phyloP scores from a whole-genome alignment of 37 sponge, comb jelly and placozoan genomes.

The Ianthella basta region DNA sequence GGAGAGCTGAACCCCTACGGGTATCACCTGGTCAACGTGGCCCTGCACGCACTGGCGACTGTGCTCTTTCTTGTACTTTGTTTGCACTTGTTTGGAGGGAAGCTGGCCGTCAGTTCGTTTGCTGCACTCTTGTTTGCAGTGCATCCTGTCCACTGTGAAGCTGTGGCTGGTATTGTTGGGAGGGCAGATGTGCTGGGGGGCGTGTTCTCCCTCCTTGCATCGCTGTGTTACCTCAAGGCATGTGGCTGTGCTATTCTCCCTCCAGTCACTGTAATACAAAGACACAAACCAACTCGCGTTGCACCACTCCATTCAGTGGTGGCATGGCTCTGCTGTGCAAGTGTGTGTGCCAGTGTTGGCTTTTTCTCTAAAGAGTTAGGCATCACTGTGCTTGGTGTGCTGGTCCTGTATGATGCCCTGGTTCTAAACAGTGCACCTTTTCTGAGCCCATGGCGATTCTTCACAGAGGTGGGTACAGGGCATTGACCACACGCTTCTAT shows the following conservation, averaged over 20 bases:
- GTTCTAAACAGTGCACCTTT: not conserved
- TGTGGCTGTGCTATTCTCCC: not conserved
- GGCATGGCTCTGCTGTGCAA: conserved; percentile 18
- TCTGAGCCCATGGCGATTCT: not conserved
- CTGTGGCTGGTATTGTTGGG: conserved; percentile 89
- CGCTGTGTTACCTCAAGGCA: conserved; percentile 55
- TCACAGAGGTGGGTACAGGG: conserved; percentile 11
- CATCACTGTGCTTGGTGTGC: conserved; percentile 70
- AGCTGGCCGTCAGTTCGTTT: not conserved
- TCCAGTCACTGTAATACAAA: conserved; percentile 1
- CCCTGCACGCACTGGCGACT: conserved; percentile 61
- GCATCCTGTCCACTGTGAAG: conserved; percentile 97
- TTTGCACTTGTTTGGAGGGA: conserved; percentile 21
- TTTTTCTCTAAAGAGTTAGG: conserved; percentile 82
- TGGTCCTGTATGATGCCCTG: conserved; percentile 53
- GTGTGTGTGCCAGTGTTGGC: conserved; percentile 21
- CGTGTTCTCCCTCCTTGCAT: conserved; percentile 77
- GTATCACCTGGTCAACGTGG: conserved; percentile 77
- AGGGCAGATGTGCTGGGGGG: conserved; percentile 80
- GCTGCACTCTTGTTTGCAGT: conserved; percentile 76
- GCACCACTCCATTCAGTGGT: not conserved
- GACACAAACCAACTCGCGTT: not conserved
- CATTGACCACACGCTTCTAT: not conserved
- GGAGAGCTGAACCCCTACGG: conserved; percentile 78
- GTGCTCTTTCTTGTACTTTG: conserved; percentile 47